Conservation (phyloP, 2,797 vertebrate genomes). For the Thamnophis elegans region DNA sequence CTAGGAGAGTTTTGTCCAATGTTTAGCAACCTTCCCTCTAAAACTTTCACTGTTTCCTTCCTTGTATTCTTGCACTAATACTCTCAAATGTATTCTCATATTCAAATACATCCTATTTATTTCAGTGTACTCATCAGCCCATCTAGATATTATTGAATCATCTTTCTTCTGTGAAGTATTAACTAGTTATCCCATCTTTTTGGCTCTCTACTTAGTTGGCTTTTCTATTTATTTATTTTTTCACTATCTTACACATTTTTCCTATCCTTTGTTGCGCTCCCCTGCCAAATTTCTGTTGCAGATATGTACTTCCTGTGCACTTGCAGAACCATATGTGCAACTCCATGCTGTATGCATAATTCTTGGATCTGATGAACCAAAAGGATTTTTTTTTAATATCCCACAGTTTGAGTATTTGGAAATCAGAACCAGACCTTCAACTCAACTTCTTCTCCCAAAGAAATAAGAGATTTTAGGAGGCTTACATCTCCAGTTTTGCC, state of each 20-base stretch:
- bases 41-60: not conserved
- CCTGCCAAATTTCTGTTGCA: not conserved
- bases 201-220: not conserved
- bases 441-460: not conserved
- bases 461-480: not conserved
- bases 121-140: not conserved
- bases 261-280: not conserved
- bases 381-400: not conserved
- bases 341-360: not conserved
- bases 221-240: not conserved
- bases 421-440: not conserved
- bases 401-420: not conserved
- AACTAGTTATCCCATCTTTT: not conserved
- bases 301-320: not conserved
- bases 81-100: not conserved
- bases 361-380: not conserved
- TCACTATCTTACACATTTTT: not conserved
- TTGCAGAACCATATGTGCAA: not conserved
- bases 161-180: not conserved
- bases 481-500: not conserved
- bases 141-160: not conserved
- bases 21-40: not conserved
- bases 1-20: not conserved
- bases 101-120: not conserved
- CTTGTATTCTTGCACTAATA: not conserved